Conservation (phyloP, 2,113 vertebrate species). For the Neotragus moschatus region DNA sequence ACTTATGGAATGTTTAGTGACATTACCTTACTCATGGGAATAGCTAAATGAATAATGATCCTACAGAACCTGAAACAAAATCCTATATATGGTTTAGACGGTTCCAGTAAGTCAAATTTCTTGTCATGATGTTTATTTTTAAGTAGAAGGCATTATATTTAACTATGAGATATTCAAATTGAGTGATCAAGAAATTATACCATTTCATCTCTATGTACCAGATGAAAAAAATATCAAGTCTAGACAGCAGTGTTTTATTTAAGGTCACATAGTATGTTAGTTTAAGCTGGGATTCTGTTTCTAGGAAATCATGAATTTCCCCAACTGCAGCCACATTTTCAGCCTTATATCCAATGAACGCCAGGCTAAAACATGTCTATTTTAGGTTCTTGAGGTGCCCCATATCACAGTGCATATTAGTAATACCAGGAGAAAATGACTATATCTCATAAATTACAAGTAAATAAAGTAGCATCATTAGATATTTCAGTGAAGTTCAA, state of each 20-base stretch:
- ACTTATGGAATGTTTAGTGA: neutral
- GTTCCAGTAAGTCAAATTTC: constrained; percentile 19
- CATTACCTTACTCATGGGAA: neutral
- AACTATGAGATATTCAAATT: neutral
- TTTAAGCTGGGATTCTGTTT: neutral
- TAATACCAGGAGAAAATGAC: neutral
- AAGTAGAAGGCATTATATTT: constrained; percentile 8
- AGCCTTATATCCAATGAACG: neutral
- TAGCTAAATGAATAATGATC: neutral
- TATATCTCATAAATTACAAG: constrained; percentile 28
- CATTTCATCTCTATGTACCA: neutral
- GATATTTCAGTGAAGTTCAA: constrained; percentile 69
- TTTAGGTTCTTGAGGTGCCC: neutral
- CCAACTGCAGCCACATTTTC: neutral
- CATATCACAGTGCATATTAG: neutral
- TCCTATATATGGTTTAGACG: neutral
- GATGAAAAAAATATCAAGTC: neutral
- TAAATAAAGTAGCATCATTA: constrained; percentile 48
- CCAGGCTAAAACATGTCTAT: neutral
- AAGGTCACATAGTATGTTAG: neutral
- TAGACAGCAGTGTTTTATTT: constrained; percentile 22
- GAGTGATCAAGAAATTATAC: neutral
- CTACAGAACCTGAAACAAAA: neutral
- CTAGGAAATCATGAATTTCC: constrained; percentile 7
- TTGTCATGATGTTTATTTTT: neutral